A percentile compares a stretch with the other conserved stretches of the same genome.
phyloP scores from a whole-genome alignment of 2,888 invertebrate species.

The Rhimphoctona megacephalus region DNA sequence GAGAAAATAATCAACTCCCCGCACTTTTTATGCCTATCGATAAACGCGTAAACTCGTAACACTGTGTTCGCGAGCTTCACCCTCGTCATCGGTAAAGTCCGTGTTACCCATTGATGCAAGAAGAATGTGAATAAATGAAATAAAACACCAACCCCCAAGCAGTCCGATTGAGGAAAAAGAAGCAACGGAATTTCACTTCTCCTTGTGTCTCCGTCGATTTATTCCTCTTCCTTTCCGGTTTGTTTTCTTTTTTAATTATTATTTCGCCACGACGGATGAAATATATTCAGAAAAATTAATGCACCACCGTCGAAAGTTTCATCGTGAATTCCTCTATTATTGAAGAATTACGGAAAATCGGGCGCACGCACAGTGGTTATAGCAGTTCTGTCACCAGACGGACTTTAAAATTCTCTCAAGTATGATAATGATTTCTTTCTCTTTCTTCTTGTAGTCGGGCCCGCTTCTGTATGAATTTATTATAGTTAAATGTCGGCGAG shows the following conservation, averaged over 20 bases:
- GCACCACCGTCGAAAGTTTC: neutral
- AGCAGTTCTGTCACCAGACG: conserved; percentile 1
- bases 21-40: conserved; percentile 8
- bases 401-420: neutral
- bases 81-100: conserved; percentile 38
- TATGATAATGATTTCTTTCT: neutral
- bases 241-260: neutral
- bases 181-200: neutral
- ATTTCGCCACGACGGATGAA: neutral
- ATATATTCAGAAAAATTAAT: neutral
- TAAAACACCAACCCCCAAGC: neutral
- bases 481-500: conserved; percentile 21
- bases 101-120: conserved; percentile 49
- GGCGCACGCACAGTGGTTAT: conserved; percentile 5
- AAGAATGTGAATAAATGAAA: neutral
- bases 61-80: conserved; percentile 37
- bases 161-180: conserved; percentile 4
- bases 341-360: neutral
- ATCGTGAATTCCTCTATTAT: neutral
- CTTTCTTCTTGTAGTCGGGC: neutral
- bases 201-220: neutral
- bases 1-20: neutral
- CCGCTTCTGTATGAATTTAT: conserved; percentile 25
- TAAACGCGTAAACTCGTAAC: conserved; percentile 27
- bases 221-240: neutral